Evolutionary conservation across 1,140 invertebrate species (phyloP).

Genomic region (Tribolium castaneum): DNA sequence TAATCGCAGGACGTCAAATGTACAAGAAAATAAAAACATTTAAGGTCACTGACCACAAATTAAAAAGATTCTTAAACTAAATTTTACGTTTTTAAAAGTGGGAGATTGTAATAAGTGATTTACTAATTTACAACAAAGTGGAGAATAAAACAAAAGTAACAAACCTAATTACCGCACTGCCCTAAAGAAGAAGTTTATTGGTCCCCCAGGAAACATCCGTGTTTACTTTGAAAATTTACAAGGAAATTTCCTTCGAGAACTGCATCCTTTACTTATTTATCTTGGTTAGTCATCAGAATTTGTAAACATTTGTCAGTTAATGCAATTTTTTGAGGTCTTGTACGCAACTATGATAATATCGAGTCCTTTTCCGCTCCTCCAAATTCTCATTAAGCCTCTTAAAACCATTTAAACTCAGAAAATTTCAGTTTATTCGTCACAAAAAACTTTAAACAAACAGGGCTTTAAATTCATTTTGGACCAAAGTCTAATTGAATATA

Average conservation of each 20-base stretch:
- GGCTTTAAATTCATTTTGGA: constrained; percentile 9
- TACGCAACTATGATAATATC: neutral
- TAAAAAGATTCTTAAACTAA: too few relatives aligned
- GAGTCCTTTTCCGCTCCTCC: neutral
- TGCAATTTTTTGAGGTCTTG: neutral
- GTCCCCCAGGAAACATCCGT: neutral
- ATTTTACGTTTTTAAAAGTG: too few relatives aligned
- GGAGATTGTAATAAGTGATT: too few relatives aligned
- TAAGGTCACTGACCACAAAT: too few relatives aligned
- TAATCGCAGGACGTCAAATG: too few relatives aligned
- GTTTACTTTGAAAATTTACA: neutral
- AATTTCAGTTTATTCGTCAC: neutral
- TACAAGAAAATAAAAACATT: too few relatives aligned
- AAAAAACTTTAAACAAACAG: constrained; percentile 6
- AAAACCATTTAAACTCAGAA: neutral
- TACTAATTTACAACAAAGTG: neutral
- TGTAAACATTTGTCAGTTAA: neutral
- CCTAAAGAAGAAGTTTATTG: neutral
- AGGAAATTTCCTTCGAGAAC: neutral
- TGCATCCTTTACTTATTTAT: neutral
- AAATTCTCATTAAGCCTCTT: neutral
- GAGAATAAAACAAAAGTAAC: neutral
- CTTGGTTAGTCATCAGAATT: neutral
- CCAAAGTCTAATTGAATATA: constrained; percentile 14
- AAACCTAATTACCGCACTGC: neutral